Evolutionary conservation across 1,140 invertebrate genomes (phyloP).

Genomic region (Drosophila chauvacae): DNA sequence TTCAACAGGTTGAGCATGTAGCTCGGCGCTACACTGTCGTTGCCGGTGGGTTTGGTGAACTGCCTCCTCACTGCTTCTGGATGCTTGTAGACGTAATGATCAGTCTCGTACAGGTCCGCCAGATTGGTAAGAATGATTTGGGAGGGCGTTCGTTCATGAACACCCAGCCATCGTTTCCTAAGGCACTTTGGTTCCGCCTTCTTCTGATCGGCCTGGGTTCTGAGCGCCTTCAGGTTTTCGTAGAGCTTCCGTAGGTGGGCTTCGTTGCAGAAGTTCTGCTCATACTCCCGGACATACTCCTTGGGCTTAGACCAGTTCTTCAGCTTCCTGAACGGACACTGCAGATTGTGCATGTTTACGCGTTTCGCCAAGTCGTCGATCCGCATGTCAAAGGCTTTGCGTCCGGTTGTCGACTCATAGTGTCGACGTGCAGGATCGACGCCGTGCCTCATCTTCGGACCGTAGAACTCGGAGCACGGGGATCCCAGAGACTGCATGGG

Average conservation of each 20-base stretch:
- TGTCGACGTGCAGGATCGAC: constrained; percentile 85
- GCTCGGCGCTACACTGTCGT: neutral
- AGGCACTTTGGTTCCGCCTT: constrained; percentile 63
- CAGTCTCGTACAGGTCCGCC: neutral
- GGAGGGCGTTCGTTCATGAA: neutral
- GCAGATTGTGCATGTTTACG: constrained; percentile 43
- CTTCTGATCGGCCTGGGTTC: constrained; percentile 30
- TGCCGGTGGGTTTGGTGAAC: neutral
- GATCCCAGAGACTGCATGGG: constrained; percentile 85
- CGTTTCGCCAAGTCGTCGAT: constrained; percentile 76
- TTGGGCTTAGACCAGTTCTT: constrained; percentile 79
- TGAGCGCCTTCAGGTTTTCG: constrained; percentile 50
- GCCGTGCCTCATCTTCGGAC: constrained; percentile 85
- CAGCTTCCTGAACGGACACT: constrained; percentile 72
- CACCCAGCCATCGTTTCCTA: constrained; percentile 3
- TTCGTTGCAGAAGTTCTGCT: constrained; percentile 78
- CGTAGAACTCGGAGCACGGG: constrained; percentile 86
- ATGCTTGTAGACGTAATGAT: neutral
- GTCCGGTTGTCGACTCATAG: constrained; percentile 47
- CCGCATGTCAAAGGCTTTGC: constrained; percentile 71
- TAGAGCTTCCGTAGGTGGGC: constrained; percentile 71
- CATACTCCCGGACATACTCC: constrained; percentile 63
- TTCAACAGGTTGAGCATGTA: neutral
- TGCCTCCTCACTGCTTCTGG: too few relatives aligned
- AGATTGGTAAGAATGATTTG: neutral